Percentiles rank a stretch among this genome's conserved stretches.
Evolutionary conservation across 2,797 vertebrate species (phyloP).

Genomic region (Florisuga fusca): DNA sequence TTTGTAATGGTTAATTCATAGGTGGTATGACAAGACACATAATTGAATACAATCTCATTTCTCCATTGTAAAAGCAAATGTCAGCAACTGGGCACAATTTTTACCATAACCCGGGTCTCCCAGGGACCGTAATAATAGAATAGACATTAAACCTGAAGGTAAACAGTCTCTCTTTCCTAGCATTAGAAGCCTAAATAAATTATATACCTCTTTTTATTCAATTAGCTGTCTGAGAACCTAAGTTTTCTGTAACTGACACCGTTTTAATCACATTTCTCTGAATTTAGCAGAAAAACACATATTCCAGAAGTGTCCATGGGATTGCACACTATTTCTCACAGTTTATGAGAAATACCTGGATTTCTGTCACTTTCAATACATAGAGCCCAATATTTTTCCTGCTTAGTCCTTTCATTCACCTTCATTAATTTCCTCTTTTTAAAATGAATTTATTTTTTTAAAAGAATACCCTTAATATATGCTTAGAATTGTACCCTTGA

Average conservation of each 20-base stretch:
- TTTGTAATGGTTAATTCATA: neutral
- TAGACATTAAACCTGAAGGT: neutral
- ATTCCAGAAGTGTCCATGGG: neutral
- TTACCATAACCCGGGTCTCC: neutral
- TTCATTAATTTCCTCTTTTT: neutral
- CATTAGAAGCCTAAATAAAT: neutral
- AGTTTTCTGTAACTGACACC: neutral
- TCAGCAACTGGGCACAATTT: neutral
- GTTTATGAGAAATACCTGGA: neutral
- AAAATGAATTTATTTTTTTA: neutral
- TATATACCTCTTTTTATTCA: neutral
- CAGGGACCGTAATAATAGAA: neutral
- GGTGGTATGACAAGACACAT: neutral
- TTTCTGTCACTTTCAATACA: neutral
- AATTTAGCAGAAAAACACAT: neutral
- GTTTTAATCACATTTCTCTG: neutral
- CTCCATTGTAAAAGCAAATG: neutral
- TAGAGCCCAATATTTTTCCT: neutral
- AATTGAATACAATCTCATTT: neutral
- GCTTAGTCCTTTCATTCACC: neutral
- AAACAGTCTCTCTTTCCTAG: neutral
- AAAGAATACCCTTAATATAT: neutral
- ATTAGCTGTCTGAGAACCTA: neutral
- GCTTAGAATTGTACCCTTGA: neutral
- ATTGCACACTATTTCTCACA: neutral